These are phyloP conservation scores for Ditylenchus weischeri DNA, from an alignment of 2,888 invertebrate genomes.

Conservation along the genomic window DNA sequence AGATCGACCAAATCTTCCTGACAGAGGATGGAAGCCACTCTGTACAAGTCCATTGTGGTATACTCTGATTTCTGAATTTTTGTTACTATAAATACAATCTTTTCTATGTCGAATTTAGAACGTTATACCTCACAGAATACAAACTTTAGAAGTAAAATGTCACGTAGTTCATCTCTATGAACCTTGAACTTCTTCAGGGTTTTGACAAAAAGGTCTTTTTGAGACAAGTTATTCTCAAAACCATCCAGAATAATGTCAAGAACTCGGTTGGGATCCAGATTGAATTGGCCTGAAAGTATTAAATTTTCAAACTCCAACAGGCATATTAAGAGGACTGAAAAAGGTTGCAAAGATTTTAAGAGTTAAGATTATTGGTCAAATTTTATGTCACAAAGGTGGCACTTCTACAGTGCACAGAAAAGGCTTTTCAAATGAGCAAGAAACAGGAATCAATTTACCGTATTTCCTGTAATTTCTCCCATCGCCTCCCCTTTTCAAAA, in stretches of 20 bases:
- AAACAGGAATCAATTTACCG: background rate
- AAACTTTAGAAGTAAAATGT: slow-evolving; percentile 90
- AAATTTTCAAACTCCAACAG: background rate
- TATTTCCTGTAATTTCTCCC: background rate
- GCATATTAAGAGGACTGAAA: background rate
- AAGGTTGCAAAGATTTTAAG: background rate
- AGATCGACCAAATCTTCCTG: slow-evolving; percentile 81
- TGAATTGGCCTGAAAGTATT: slow-evolving; percentile 82
- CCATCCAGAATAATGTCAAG: slow-evolving; percentile 91
- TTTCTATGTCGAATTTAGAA: background rate
- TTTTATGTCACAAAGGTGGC: background rate
- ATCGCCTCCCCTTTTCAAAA: no score
- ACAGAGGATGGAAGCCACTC: slow-evolving; percentile 81
- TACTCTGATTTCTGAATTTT: slow-evolving; percentile 20
- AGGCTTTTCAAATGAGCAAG: background rate
- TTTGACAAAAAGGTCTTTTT: slow-evolving; percentile 42
- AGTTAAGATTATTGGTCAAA: no score
- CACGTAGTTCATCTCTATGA: slow-evolving; percentile 81
- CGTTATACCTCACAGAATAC: slow-evolving; percentile 63
- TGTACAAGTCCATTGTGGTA: slow-evolving; percentile 56
- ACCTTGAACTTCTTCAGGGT: slow-evolving; percentile 70
- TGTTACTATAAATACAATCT: background rate
- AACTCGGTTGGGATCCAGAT: slow-evolving; percentile 83
- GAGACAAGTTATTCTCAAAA: slow-evolving; percentile 72
- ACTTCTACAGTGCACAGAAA: background rate